phyloP scores from a whole-genome alignment of 2,113 vertebrate species.

The Tyrannus savana region DNA sequence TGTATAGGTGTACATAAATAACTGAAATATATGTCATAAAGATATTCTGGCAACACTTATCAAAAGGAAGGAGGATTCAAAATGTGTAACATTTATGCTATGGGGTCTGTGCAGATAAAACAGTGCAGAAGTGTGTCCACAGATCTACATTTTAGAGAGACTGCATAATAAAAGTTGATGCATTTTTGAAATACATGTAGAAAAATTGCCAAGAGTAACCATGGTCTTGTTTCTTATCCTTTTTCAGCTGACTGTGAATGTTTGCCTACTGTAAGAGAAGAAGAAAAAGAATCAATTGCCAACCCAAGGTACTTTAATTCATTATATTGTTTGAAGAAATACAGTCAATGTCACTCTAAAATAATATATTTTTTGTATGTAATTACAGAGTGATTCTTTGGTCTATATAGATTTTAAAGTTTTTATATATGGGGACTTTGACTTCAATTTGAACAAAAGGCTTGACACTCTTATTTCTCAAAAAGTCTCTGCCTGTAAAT shows the following conservation, averaged over 20 bases:
- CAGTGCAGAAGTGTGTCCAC: not conserved
- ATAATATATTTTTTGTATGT: not conserved
- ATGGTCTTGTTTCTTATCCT: not conserved
- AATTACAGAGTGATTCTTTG: not conserved
- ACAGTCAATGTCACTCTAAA: not conserved
- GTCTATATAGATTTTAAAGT: not conserved
- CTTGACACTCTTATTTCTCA: not conserved
- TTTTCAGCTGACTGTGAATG: conserved; percentile 72
- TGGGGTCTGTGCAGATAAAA: not conserved
- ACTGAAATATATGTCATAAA: not conserved
- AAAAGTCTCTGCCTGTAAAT: not conserved
- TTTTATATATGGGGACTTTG: not conserved
- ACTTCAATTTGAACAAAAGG: not conserved
- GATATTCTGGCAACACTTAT: not conserved
- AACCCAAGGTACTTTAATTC: conserved; percentile 71
- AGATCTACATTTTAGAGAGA: not conserved
- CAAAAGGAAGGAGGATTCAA: not conserved
- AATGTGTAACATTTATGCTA: not conserved
- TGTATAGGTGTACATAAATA: not conserved
- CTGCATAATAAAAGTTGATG: not conserved
- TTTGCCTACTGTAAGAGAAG: conserved; percentile 80
- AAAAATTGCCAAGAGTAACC: conserved; percentile 2
- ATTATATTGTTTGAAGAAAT: not conserved
- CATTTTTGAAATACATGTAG: not conserved
- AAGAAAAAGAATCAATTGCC: conserved; percentile 77